Evolutionary conservation across 2,888 invertebrate species (phyloP), one percentile per base, ranked within the genome.

Genomic region (Agrilus cyanescens): DNA sequence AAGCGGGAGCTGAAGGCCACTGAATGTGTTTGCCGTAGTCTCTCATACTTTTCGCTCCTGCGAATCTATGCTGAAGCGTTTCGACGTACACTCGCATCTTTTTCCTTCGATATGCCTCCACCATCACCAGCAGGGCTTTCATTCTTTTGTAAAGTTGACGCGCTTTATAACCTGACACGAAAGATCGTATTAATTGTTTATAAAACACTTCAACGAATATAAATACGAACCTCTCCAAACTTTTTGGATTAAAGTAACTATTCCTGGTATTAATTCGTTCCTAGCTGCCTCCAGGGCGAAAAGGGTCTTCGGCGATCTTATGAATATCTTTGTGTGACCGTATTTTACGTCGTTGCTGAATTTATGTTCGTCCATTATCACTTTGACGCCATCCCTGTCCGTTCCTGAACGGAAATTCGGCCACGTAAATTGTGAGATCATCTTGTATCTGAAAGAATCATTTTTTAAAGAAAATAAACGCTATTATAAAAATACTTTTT

Each of bases 371-470:
- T 85, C 75, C 52, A 96, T 76, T 47, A 98, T 78, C 47, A 85
- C 83, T 59, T 80, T 74, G 3, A 88, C 88, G 2, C 91, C 95
- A 49, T 94, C 90, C 57, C 77, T 78, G 52, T 85, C 84, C 40
- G 68, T 71, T 40, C 80, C 81, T 4, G 82, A 79, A 45, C 82
- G 78, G 72, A 85, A 96, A 70, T 93, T 95, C 30, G 97, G 97
- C 97, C 97, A 97, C 3, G 96, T 97, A 66, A 84, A 85, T 60
- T 85, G 83, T 0, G 87, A 89, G 53, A 95, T 84, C 88, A 96
- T 91, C 74, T 97, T 97, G 75, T 97, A 97, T 46, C 95, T 81
- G 51, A 20, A 60, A 57, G 45, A 3, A 25, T 2, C 8, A 25
- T 25, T 25, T 25, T 10, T 25, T n/a, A n/a, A n/a, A n/a, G n/a